These are phyloP conservation scores for Aramus guarauna DNA, from an alignment of 2,113 vertebrate species.

Conservation along the genomic window DNA sequence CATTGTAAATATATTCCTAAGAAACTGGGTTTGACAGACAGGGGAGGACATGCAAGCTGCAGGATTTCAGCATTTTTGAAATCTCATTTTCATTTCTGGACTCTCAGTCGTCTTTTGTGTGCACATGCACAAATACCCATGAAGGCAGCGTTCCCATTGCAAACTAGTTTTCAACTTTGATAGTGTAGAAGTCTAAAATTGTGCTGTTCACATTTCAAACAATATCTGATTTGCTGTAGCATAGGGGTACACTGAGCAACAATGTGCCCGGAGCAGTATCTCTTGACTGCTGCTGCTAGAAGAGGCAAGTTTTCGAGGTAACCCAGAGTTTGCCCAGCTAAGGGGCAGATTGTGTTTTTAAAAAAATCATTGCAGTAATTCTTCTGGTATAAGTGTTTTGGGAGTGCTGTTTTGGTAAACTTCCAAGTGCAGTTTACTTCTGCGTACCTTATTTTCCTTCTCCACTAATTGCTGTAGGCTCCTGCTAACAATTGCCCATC, in stretches of 20 bases:
- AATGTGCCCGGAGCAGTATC: fast-evolving
- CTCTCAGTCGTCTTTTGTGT: slow-evolving; percentile 9
- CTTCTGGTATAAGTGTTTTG: background rate
- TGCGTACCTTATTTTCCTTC: background rate
- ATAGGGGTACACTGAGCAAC: background rate
- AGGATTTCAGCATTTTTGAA: slow-evolving; percentile 49
- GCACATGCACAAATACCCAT: background rate
- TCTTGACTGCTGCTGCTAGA: background rate
- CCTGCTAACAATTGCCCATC: background rate
- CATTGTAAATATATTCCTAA: slow-evolving; percentile 54
- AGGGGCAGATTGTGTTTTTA: background rate
- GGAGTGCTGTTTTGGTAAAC: background rate
- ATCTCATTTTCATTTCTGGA: slow-evolving; percentile 61
- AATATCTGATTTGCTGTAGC: background rate
- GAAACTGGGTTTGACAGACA: slow-evolving; percentile 51
- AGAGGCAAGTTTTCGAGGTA: background rate
- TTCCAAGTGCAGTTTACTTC: background rate
- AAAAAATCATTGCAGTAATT: background rate
- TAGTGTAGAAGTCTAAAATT: background rate
- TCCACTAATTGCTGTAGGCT: background rate
- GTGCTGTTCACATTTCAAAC: background rate
- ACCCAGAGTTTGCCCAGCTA: background rate
- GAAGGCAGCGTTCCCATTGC: background rate
- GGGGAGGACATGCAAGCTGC: slow-evolving; percentile 40
- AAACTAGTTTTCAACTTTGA: background rate